Base-by-base conservation (phyloP, 2,113 vertebrate species). In the Calyptommatus sinebrachiatus region DNA sequence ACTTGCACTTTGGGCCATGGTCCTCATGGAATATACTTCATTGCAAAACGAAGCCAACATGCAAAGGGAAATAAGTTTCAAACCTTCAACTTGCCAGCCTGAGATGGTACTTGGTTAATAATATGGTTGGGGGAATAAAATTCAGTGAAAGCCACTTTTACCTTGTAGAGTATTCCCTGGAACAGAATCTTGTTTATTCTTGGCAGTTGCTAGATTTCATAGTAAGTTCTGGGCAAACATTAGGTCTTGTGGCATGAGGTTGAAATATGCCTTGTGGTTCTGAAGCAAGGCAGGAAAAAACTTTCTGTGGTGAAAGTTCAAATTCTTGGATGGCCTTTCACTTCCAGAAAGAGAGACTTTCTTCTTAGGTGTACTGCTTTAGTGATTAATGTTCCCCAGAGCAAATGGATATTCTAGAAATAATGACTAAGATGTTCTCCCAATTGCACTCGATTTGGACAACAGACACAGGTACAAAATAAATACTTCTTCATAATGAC, bases 161-260 rank as follows among this genome's bases (percentile, higher is more conserved):
- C 24, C 0, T 4, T 6, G 11, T 80, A 84, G 61, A 62, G 29
- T 48, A 18, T 35, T 77, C 22, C 80, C 78, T 71, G 45, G 78
- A 70, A 81, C 63, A 46, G 72, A 85, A 84, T 63, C 76, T 70
- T 80, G 0, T 0, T 77, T 76, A 61, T 0, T 0, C 71, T 86
- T 83, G 79, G 79, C 76, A 73, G 79, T 69, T 77, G 57, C 8
- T 69, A 22, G 0, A 0, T 79, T 82, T 73, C 82, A 75, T 61
- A 26, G 46, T 31, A 77, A 73, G 71, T 88, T 90, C 82, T 86
- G 86, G 83, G 81, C 80, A 73, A 76, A 69, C 78, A 78, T 68
- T 20, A 9, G 48, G 5, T 57, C 46, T 41, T 81, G 80, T 76
- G 85, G 74, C 78, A 75, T 71, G 26, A 88, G 78, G 62, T 71